Evolutionary conservation across 2,113 vertebrate genomes (phyloP).

Genomic region (Microcebus jonahi): DNA sequence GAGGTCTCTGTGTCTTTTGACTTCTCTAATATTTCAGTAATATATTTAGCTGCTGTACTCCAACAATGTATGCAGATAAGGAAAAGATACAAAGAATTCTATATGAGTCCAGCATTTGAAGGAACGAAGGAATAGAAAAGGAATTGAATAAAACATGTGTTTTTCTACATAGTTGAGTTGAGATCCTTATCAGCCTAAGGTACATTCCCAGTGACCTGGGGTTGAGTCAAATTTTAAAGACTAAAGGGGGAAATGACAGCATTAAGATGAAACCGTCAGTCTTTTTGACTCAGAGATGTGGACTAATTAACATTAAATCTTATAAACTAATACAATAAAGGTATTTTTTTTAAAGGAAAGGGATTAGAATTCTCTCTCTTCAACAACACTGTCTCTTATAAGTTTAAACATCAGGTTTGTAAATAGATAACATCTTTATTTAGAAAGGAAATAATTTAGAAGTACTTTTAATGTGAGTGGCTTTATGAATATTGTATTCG

Average conservation of each 20-base stretch:
- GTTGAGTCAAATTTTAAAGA: neutral
- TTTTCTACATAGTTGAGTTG: neutral
- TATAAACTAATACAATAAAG: neutral
- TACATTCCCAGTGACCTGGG: neutral
- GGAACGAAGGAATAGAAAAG: neutral
- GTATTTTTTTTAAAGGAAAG: neutral
- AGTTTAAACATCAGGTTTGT: neutral
- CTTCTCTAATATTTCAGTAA: conserved; percentile 13
- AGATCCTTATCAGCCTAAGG: neutral
- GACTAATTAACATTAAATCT: neutral
- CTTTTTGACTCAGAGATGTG: neutral
- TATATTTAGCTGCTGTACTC: neutral
- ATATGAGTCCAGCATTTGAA: neutral
- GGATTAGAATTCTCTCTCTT: conserved; percentile 10
- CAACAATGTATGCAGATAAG: neutral
- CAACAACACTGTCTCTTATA: neutral
- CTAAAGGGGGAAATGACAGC: neutral
- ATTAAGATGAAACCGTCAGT: neutral
- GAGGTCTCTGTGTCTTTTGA: neutral
- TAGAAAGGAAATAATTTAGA: neutral
- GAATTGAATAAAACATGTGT: neutral
- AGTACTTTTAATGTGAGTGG: neutral
- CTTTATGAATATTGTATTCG: neutral
- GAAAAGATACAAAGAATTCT: conserved; percentile 20
- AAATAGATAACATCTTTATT: neutral